A percentile compares a stretch with the other conserved stretches of the same genome.
These are phyloP conservation scores for Helleia helle DNA, from an alignment of 2,888 invertebrate species.

Conservation along the genomic window DNA sequence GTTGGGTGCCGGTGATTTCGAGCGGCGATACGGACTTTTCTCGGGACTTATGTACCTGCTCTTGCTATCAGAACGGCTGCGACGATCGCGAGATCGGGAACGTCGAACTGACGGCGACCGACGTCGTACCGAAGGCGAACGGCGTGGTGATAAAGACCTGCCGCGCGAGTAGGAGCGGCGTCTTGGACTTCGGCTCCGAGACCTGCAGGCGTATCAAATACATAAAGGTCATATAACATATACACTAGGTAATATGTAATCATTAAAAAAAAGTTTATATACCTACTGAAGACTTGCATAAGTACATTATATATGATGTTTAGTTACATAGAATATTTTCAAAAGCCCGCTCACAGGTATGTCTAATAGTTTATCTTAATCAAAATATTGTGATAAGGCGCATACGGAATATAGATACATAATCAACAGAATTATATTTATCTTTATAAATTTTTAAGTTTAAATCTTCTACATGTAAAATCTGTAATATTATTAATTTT, in stretches of 20 bases:
- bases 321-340: too few relatives aligned
- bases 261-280: too few relatives aligned
- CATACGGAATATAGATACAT: too few relatives aligned
- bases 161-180: constrained; percentile 62
- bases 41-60: constrained; percentile 40
- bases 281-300: too few relatives aligned
- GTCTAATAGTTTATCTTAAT: too few relatives aligned
- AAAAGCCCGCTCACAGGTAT: too few relatives aligned
- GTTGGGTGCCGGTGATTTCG: constrained; percentile 17
- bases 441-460: too few relatives aligned
- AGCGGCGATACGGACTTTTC: constrained; percentile 35
- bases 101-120: constrained; percentile 56
- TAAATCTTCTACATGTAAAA: background rate
- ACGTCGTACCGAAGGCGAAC: constrained; percentile 57
- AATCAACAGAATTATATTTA: too few relatives aligned
- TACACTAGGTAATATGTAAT: too few relatives aligned
- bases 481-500: background rate
- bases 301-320: too few relatives aligned
- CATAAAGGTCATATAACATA: too few relatives aligned
- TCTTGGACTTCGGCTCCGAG: constrained; percentile 64
- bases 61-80: constrained; percentile 64
- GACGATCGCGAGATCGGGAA: constrained; percentile 57
- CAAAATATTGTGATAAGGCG: too few relatives aligned
- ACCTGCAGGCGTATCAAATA: constrained; percentile 33
- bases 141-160: constrained; percentile 54